Percentiles rank a stretch among this genome's conserved stretches.
Evolutionary conservation across 1,140 invertebrate genomes (phyloP).

Genomic region (Agraylea sexmaculata): DNA sequence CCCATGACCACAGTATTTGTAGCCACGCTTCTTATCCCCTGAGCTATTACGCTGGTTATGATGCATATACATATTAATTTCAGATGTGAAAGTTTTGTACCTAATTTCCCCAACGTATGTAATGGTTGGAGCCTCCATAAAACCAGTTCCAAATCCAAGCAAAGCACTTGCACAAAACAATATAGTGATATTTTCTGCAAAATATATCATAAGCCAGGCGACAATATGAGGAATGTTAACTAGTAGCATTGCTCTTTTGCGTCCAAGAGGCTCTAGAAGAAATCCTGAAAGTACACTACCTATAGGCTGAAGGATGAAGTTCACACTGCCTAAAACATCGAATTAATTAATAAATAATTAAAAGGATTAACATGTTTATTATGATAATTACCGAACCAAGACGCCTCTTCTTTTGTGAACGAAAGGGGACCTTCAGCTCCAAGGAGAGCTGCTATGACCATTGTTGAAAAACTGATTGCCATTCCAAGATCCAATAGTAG

Average conservation of each 20-base stretch:
- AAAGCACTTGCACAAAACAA: slow-evolving; percentile 33
- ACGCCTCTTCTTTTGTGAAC: slow-evolving; percentile 48
- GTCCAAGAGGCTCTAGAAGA: slow-evolving; percentile 50
- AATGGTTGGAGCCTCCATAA: slow-evolving; percentile 43
- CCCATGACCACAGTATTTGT: too few relatives aligned
- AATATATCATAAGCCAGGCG: slow-evolving; percentile 54
- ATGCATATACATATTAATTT: too few relatives aligned
- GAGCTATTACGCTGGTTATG: too few relatives aligned
- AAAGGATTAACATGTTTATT: too few relatives aligned
- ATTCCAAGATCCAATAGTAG: slow-evolving; percentile 37
- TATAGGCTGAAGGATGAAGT: slow-evolving; percentile 54
- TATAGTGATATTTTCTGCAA: slow-evolving; percentile 32
- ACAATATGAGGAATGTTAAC: slow-evolving; percentile 53
- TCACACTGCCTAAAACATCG: slow-evolving; percentile 49
- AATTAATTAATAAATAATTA: too few relatives aligned
- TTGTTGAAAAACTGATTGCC: slow-evolving; percentile 54
- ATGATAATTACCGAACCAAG: slow-evolving; percentile 66
- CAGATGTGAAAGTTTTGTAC: slow-evolving; percentile 19
- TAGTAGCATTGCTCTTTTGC: slow-evolving; percentile 52
- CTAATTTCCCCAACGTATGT: slow-evolving; percentile 44
- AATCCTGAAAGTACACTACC: slow-evolving; percentile 55
- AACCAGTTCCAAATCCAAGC: slow-evolving; percentile 38
- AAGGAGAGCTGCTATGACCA: slow-evolving; percentile 51
- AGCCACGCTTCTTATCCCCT: too few relatives aligned
- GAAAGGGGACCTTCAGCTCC: slow-evolving; percentile 35